Base-by-base conservation (phyloP, 2,797 vertebrate species). In the Parotocinclus haroldoi region DNA sequence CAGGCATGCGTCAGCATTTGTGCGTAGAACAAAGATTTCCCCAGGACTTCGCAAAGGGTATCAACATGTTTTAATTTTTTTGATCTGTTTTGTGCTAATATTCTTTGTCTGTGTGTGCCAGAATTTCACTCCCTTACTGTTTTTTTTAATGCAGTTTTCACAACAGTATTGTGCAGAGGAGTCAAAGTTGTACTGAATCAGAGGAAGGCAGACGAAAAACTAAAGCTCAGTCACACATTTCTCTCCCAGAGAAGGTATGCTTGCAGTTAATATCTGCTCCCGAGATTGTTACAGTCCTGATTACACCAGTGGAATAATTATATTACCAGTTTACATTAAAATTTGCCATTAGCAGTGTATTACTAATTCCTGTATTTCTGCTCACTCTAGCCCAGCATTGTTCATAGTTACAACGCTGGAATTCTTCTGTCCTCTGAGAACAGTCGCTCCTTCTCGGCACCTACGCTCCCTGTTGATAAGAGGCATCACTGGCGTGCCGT, bases 361-460 rank as follows among this genome's bases (percentile, higher is more conserved):
- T 58, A 16, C 7, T 39, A 44, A 44, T 56, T 54, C 11, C 5
- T 53, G 9, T 19, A 0, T 71, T 11, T 66, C n/a, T 42, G 11
- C 13, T 67, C 6, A 9, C 14, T 69, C 0, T 79, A 91, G 89
- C 82, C 79, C 1, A 80, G 79, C 3, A 77, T 86, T 46, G 62
- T 77, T 51, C 87, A 90, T 82, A 89, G 87, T 69, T 84, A 82
- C 2, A 86, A 93, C 0, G 83, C 91, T 0, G 95, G 95, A 0
- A 93, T 98, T 51, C 86, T 98, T 17, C 86, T 93, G 0, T 94
- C 93, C 3, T 92, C 94, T 0, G 95, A 96, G 55, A 98, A 98
- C 86, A 91, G 93, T 50, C 93, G 92, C 27, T 96, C 92, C 9
- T 88, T 92, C 69, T 98, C 96, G 0, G 94, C 93, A 0, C 94